Conservation (phyloP, 2,113 vertebrate genomes). For the Phaethornis superciliosus region DNA sequence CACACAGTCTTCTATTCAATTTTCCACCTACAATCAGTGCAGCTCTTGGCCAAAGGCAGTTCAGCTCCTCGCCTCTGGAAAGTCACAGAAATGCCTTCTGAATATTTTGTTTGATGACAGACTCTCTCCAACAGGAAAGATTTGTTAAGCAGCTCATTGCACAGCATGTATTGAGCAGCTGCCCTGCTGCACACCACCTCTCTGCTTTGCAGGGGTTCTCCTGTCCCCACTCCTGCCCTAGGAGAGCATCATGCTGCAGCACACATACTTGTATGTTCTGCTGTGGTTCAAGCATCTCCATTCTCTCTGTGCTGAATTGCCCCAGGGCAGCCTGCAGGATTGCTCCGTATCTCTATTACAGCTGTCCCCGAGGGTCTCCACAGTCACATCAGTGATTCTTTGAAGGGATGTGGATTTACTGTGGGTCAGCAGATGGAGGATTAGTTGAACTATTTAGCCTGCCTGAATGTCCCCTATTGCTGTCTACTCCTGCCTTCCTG, state of each 20-base stretch:
- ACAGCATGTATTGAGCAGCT: accelerated
- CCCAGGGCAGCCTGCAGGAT: neutral
- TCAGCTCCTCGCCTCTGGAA: neutral
- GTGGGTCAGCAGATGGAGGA: neutral
- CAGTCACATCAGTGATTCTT: neutral
- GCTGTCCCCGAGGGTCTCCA: neutral
- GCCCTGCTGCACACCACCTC: accelerated
- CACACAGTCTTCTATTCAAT: neutral
- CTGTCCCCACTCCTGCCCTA: neutral
- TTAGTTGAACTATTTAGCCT: neutral
- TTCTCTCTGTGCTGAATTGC: neutral
- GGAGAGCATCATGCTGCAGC: accelerated
- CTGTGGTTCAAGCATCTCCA: neutral
- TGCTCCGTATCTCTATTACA: neutral
- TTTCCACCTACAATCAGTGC: neutral
- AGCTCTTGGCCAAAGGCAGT: neutral
- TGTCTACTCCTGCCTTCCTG: neutral
- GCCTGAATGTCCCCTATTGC: neutral
- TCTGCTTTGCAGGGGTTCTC: neutral
- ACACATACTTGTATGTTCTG: neutral
- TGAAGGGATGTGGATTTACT: neutral
- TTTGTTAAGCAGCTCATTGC: neutral
- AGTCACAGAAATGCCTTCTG: neutral
- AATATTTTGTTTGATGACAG: neutral
- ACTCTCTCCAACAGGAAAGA: neutral